A percentile compares a stretch with the other conserved stretches of the same genome.
These are phyloP conservation scores for Synergus japonicus DNA, from an alignment of 2,888 invertebrate species.

Conservation along the genomic window DNA sequence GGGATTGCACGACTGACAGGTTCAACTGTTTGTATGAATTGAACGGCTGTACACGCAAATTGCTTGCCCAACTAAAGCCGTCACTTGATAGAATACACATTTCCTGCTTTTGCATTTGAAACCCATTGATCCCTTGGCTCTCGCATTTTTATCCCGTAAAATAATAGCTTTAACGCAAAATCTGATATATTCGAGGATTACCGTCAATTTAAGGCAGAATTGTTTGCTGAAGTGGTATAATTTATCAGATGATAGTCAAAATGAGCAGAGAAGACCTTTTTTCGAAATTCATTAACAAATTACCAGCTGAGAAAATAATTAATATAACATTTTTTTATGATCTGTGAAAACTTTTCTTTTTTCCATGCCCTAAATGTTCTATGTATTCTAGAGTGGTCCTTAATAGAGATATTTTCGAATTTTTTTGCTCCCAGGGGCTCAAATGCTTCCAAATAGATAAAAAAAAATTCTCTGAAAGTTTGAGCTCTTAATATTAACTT, in stretches of 20 bases:
- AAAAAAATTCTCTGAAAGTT: too few relatives aligned
- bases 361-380: too few relatives aligned
- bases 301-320: too few relatives aligned
- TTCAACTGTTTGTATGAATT: slow-evolving; percentile 33
- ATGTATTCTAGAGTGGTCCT: too few relatives aligned
- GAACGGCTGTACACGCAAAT: slow-evolving; percentile 33
- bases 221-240: neutral
- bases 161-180: slow-evolving; percentile 25
- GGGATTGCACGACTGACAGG: neutral
- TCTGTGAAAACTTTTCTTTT: too few relatives aligned
- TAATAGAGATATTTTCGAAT: too few relatives aligned
- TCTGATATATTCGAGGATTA: slow-evolving; percentile 14
- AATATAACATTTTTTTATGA: too few relatives aligned
- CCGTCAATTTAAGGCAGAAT: neutral
- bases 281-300: neutral
- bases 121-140: slow-evolving; percentile 19
- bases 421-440: too few relatives aligned
- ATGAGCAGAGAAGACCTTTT: neutral
- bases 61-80: slow-evolving; percentile 19
- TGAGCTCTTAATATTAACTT: too few relatives aligned
- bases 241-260: neutral
- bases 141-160: neutral
- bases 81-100: slow-evolving; percentile 41
- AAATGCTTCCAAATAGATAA: too few relatives aligned
- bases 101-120: slow-evolving; percentile 30